phyloP scores from a whole-genome alignment of 2,113 vertebrate species.

The Cephalopterus ornatus region DNA sequence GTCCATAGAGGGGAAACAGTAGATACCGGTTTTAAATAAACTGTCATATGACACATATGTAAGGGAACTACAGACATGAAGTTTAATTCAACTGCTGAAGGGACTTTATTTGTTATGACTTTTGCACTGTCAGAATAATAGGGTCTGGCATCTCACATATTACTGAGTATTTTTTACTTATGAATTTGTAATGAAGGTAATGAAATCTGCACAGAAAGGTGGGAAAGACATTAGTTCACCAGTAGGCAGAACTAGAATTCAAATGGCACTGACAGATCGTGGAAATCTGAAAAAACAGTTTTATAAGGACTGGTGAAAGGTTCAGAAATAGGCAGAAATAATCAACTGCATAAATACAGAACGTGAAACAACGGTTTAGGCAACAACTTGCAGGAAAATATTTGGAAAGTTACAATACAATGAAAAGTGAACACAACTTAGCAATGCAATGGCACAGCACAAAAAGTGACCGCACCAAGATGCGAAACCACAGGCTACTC shows the following conservation, averaged over 20 bases:
- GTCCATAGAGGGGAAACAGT: background rate
- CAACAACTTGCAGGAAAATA: background rate
- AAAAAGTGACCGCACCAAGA: background rate
- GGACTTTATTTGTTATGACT: background rate
- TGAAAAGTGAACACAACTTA: background rate
- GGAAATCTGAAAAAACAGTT: background rate
- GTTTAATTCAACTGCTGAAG: background rate
- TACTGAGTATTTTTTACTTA: background rate
- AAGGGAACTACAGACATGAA: background rate
- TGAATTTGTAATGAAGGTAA: background rate
- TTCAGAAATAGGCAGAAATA: background rate
- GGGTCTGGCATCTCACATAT: background rate
- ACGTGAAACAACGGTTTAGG: background rate
- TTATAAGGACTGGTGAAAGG: background rate
- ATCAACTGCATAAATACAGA: background rate
- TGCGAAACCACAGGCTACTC: background rate
- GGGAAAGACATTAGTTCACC: background rate
- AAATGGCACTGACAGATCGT: background rate
- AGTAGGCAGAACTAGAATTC: background rate
- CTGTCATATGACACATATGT: background rate
- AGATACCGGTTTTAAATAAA: background rate
- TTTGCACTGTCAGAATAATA: background rate
- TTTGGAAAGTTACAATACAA: background rate
- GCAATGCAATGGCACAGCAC: background rate
- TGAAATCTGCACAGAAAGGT: background rate